These are phyloP conservation scores for Cossypha niveicapilla DNA, from an alignment of 2,797 vertebrate genomes.

Conservation along the genomic window DNA sequence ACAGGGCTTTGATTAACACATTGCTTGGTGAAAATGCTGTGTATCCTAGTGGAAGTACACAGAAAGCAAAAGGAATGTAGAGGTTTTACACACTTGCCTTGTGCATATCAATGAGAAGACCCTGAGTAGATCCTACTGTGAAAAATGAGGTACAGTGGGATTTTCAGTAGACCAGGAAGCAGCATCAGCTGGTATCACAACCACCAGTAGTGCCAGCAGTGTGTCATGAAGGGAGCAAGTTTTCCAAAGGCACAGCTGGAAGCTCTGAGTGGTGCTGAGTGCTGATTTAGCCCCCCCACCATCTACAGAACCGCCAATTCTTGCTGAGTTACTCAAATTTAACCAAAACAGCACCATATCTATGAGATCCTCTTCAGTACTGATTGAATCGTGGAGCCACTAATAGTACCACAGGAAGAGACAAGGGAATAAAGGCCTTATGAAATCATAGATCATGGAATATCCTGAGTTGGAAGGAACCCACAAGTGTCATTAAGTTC, in stretches of 20 bases:
- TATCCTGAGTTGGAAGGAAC: neutral
- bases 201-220: rapidly evolving
- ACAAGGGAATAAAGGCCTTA: neutral
- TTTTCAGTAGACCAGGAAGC: neutral
- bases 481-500: neutral
- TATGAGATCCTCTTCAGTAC: neutral
- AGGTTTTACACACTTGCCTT: neutral
- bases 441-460: neutral
- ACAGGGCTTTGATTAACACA: neutral
- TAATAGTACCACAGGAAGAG: neutral
- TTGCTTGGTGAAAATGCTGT: neutral
- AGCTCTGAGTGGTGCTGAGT: neutral
- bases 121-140: neutral
- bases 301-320: neutral
- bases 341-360: neutral
- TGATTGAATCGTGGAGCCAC: rapidly evolving
- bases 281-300: neutral
- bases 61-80: neutral
- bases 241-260: neutral
- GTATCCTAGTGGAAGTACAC: neutral
- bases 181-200: neutral
- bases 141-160: neutral
- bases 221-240: neutral
- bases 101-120: neutral
- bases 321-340: neutral